phyloP scores from a whole-genome alignment of 2,113 vertebrate genomes.

The Microtus richardsoni region DNA sequence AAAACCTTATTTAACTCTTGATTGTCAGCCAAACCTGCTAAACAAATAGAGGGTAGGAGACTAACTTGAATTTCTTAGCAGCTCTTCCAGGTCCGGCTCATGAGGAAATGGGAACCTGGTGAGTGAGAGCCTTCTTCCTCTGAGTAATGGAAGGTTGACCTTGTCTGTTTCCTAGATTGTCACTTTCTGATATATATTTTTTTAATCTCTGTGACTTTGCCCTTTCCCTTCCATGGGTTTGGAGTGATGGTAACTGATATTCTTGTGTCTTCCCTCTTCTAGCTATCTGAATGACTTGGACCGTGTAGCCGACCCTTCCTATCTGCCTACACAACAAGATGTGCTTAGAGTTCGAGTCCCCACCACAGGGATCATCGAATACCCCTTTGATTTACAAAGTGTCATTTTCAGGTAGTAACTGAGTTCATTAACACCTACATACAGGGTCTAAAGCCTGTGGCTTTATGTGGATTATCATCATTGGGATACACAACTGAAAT shows the following conservation, averaged over 20 bases:
- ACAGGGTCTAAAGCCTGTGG: not conserved
- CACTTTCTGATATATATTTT: conserved; percentile 26
- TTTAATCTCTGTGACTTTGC: not conserved
- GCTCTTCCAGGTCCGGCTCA: not conserved
- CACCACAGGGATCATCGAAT: conserved; percentile 93
- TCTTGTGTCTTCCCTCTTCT: conserved; percentile 82
- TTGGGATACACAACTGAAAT: conserved; percentile 17
- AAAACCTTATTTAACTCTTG: conserved; percentile 47
- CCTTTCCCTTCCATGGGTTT: conserved; percentile 55
- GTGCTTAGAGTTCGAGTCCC: conserved; percentile 92
- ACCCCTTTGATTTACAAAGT: conserved; percentile 97
- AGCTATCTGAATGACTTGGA: conserved; percentile 93
- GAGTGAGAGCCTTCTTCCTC: not conserved
- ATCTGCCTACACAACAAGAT: conserved; percentile 91
- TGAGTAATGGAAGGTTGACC: not conserved
- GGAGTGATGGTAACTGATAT: conserved; percentile 75
- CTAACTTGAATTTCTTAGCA: not conserved
- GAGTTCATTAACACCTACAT: conserved; percentile 9
- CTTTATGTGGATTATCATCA: not conserved
- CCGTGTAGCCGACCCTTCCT: conserved; percentile 89
- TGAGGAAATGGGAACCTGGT: not conserved
- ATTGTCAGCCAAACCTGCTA: conserved; percentile 7
- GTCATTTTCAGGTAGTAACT: conserved; percentile 96
- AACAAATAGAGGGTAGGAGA: not conserved
- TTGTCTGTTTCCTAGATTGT: not conserved